Conservation (phyloP, 2,113 vertebrate species). For the Stomatorhinus ivindoensis region DNA sequence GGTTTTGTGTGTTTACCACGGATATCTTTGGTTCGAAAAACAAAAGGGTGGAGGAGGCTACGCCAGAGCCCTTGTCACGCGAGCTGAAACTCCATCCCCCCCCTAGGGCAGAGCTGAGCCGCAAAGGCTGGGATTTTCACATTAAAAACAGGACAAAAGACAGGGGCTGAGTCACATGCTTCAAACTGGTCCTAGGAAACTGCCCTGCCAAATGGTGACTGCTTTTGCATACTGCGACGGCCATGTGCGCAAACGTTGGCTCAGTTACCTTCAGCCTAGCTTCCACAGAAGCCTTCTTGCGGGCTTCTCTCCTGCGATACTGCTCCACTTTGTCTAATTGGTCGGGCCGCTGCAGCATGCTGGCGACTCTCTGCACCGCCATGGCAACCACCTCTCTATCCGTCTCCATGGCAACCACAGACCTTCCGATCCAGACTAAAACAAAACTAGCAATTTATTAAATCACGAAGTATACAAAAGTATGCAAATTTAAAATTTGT, state of each 20-base stretch:
- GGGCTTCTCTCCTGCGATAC: slow-evolving; percentile 85
- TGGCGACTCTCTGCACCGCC: slow-evolving; percentile 89
- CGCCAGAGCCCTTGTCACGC: slow-evolving; percentile 9
- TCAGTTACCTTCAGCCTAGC: slow-evolving; percentile 83
- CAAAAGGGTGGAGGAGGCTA: slow-evolving; percentile 5
- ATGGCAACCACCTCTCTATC: slow-evolving; percentile 87
- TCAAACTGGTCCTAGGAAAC: neutral
- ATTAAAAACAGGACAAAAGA: slow-evolving; percentile 14
- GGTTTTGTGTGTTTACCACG: slow-evolving; percentile 21
- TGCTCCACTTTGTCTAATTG: slow-evolving; percentile 98
- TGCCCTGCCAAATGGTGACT: neutral
- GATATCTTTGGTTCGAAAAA: slow-evolving; percentile 16
- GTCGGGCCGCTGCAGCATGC: slow-evolving; percentile 94
- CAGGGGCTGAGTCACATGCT: slow-evolving; percentile 7
- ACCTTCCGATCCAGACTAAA: slow-evolving; percentile 65
- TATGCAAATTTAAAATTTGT: neutral
- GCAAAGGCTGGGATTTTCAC: neutral
- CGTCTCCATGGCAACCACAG: slow-evolving; percentile 71
- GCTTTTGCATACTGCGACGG: neutral
- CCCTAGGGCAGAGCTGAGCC: neutral
- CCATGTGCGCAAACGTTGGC: neutral
- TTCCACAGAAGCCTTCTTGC: slow-evolving; percentile 96
- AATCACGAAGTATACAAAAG: neutral
- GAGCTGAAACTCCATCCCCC: slow-evolving; percentile 16
- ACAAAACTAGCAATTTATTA: neutral